A percentile compares a stretch with the other conserved stretches of the same genome.
phyloP scores from a whole-genome alignment of 2,797 vertebrate genomes.

The Sebastes kiyomatsui region DNA sequence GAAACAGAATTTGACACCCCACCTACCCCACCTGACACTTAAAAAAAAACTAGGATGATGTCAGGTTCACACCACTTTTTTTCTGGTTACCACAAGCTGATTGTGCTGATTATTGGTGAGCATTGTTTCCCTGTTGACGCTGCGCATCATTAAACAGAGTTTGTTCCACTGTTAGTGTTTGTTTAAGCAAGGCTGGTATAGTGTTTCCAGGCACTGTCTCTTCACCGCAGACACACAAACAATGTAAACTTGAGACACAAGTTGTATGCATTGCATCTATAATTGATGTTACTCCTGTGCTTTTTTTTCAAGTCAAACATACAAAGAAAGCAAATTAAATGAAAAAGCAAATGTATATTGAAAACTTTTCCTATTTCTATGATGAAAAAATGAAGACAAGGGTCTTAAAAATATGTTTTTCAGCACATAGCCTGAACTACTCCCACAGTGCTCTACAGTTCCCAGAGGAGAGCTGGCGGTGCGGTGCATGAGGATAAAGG shows the following conservation, averaged over 20 bases:
- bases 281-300: conserved; percentile 36
- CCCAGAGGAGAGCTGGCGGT: conserved; percentile 51
- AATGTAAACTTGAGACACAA: conserved; percentile 51
- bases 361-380: not conserved
- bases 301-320: conserved; percentile 37
- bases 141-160: conserved; percentile 76
- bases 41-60: conserved; percentile 52
- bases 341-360: not conserved
- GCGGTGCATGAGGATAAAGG: conserved; percentile 61
- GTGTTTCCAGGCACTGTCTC: conserved; percentile 66
- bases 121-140: conserved; percentile 71
- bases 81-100: conserved; percentile 62
- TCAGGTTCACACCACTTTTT: conserved; percentile 57
- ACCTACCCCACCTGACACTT: conserved; percentile 26
- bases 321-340: conserved; percentile 1
- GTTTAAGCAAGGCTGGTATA: conserved; percentile 71
- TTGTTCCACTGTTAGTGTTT: conserved; percentile 76
- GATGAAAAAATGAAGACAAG: not conserved
- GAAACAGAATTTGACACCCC: conserved; percentile 44
- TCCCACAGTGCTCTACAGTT: conserved; percentile 47
- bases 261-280: conserved; percentile 30
- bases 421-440: not conserved
- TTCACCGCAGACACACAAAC: conserved; percentile 22
- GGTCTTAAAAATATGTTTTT: conserved; percentile 4
- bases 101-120: conserved; percentile 72